Conservation (phyloP, 2,797 vertebrate species). For the Xerus rutilus region DNA sequence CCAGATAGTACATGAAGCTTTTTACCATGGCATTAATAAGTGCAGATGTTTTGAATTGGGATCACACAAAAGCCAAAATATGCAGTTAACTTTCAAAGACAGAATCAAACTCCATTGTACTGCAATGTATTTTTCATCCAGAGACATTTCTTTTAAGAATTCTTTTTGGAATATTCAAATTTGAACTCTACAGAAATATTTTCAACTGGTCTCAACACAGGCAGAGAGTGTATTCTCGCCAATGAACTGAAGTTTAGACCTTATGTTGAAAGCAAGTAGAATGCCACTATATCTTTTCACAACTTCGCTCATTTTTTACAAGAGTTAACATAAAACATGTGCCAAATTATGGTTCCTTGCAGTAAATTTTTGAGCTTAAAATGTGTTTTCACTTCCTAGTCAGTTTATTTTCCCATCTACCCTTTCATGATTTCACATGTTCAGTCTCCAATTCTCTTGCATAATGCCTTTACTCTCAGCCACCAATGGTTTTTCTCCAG, state of each 20-base stretch:
- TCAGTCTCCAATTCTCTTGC: background rate
- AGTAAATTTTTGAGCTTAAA: background rate
- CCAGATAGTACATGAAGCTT: slow-evolving; percentile 53
- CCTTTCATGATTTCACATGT: background rate
- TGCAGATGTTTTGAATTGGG: slow-evolving; percentile 72
- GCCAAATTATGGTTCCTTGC: background rate
- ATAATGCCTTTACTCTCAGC: background rate
- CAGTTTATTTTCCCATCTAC: background rate
- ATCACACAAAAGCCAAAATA: slow-evolving; percentile 62
- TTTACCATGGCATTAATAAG: slow-evolving; percentile 35
- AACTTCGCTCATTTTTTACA: background rate
- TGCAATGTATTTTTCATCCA: background rate
- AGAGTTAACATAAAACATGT: background rate
- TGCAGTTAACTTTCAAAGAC: slow-evolving; percentile 31
- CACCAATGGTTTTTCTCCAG: background rate
- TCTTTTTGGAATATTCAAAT: slow-evolving; percentile 24
- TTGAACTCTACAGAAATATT: background rate
- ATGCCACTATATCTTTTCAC: background rate
- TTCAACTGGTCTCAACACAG: background rate
- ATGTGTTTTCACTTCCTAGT: background rate
- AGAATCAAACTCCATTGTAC: background rate
- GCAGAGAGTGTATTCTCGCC: background rate
- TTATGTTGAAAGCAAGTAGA: background rate
- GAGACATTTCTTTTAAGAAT: slow-evolving; percentile 57
- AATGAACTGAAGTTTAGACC: background rate